Percentiles rank a stretch among this genome's conserved stretches.
Evolutionary conservation across 2,888 invertebrate species (phyloP).

Genomic region (Ophonus ardosiacus): DNA sequence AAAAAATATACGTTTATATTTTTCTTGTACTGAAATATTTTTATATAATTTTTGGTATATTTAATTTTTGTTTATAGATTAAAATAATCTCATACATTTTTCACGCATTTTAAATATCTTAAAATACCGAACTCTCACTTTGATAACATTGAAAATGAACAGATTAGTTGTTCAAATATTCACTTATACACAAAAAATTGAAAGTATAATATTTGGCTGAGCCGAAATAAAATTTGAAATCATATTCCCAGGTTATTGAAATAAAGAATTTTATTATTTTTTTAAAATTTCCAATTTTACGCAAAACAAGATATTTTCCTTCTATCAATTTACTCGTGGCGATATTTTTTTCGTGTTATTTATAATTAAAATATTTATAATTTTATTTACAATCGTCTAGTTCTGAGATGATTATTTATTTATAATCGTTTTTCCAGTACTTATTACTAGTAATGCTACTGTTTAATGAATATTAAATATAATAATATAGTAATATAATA

Average conservation of each 20-base stretch:
- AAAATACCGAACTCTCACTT: background rate
- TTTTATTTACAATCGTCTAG: too few species aligned
- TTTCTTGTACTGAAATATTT: too few species aligned
- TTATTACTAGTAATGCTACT: too few species aligned
- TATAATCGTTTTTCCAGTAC: too few species aligned
- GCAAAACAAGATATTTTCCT: background rate
- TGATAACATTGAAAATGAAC: background rate
- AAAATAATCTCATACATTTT: background rate
- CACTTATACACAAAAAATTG: background rate
- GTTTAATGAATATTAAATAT: too few species aligned
- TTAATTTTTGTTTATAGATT: background rate
- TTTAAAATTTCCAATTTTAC: background rate
- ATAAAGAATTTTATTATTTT: background rate
- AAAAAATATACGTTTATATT: too few species aligned
- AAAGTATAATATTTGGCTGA: background rate
- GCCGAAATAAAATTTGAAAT: background rate
- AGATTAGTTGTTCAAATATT: background rate
- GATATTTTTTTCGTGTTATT: too few species aligned
- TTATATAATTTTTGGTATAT: background rate
- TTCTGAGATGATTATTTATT: too few species aligned
- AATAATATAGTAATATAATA: too few species aligned
- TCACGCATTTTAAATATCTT: background rate
- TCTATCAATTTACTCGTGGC: too few species aligned
- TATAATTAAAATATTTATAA: too few species aligned
- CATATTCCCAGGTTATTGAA: background rate